Conservation (phyloP, 2,113 vertebrate species). For the Carassius carassius region DNA sequence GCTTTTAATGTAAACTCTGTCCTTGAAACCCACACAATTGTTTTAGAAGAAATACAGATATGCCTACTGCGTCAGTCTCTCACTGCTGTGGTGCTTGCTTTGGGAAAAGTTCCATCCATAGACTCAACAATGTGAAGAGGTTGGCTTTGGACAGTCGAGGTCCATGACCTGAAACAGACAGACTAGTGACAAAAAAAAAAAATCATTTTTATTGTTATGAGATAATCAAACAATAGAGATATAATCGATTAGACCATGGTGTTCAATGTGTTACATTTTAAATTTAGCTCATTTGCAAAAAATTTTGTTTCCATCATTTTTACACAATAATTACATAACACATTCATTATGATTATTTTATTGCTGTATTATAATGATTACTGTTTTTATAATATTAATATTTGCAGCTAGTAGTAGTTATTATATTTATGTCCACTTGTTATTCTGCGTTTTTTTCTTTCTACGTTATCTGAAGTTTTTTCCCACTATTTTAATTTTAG, state of each 20-base stretch:
- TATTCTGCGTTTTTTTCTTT: too few relatives aligned
- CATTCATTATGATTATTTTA: too few relatives aligned
- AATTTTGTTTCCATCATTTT: too few relatives aligned
- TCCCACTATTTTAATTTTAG: too few relatives aligned
- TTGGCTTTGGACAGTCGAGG: conserved; percentile 91
- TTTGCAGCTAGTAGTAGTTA: not conserved
- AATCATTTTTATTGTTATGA: not conserved
- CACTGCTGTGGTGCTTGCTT: conserved; percentile 59
- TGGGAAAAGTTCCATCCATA: conserved; percentile 97
- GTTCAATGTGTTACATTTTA: not conserved
- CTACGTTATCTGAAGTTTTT: too few relatives aligned
- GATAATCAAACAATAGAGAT: not conserved
- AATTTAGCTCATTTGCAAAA: not conserved
- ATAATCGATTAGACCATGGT: not conserved
- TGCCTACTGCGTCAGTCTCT: conserved; percentile 67
- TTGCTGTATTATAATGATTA: too few relatives aligned
- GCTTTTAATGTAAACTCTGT: not conserved
- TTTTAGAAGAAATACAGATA: not conserved
- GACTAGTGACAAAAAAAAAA: not conserved
- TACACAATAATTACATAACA: too few relatives aligned
- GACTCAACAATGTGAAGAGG: conserved; percentile 89
- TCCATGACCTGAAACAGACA: conserved; percentile 77
- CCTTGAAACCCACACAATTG: not conserved
- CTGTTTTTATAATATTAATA: not conserved
- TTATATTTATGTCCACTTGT: not conserved